A percentile compares a stretch with the other conserved stretches of the same genome.
Conservation (phyloP, 2,797 vertebrate genomes). For the Okamejei kenojei region DNA sequence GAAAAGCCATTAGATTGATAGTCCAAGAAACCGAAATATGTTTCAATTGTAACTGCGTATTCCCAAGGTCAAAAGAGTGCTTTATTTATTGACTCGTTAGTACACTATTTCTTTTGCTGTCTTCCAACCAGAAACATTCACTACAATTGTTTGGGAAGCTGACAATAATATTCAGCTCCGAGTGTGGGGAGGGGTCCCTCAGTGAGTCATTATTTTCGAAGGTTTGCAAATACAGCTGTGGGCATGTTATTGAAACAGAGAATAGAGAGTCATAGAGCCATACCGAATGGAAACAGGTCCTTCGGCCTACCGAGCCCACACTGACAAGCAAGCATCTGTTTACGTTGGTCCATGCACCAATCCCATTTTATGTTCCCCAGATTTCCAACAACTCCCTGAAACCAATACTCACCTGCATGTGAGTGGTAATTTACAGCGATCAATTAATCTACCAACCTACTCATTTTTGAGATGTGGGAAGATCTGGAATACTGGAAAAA, state of each 20-base stretch:
- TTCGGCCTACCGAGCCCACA: too few relatives aligned
- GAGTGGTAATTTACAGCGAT: too few relatives aligned
- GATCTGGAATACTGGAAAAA: too few relatives aligned
- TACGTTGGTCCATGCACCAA: too few relatives aligned
- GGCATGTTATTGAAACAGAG: background rate
- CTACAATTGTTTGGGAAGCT: background rate
- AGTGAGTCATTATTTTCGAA: background rate
- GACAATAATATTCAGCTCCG: background rate
- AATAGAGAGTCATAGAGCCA: too few relatives aligned
- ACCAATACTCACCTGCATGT: too few relatives aligned
- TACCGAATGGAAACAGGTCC: too few relatives aligned
- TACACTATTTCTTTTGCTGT: background rate
- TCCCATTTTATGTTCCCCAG: too few relatives aligned
- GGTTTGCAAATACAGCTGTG: background rate
- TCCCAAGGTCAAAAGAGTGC: background rate
- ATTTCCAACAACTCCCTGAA: too few relatives aligned
- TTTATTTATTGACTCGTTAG: background rate
- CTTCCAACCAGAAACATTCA: background rate
- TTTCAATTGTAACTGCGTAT: background rate
- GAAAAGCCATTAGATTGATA: background rate
- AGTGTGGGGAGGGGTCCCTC: constrained; percentile 6
- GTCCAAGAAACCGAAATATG: background rate
- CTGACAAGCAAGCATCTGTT: too few relatives aligned
- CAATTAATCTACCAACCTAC: too few relatives aligned
- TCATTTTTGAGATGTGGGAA: too few relatives aligned